Conservation (phyloP, 2,888 invertebrate genomes). For the Sphaeridia pumilis region DNA sequence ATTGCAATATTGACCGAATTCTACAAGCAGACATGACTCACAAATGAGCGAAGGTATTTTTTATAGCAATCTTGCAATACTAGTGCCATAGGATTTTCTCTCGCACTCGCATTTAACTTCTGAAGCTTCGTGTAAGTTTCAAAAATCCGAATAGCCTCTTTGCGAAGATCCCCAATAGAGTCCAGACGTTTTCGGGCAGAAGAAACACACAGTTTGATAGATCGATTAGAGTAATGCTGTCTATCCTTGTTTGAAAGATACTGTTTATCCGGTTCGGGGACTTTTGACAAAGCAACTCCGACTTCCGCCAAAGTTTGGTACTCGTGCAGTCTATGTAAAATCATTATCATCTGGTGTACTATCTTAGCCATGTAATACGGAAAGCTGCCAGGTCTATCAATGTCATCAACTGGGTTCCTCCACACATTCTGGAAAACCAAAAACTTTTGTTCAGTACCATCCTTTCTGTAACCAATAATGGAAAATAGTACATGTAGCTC, state of each 20-base stretch:
- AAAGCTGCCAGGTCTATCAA: constrained; percentile 83
- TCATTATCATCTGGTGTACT: constrained; percentile 65
- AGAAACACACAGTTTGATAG: constrained; percentile 59
- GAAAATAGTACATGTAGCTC: neutral
- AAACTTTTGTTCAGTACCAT: constrained; percentile 2
- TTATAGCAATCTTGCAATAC: constrained; percentile 52
- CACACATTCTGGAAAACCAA: constrained; percentile 59
- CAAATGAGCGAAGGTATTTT: constrained; percentile 49
- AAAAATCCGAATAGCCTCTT: constrained; percentile 29
- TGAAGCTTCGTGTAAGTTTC: constrained; percentile 32
- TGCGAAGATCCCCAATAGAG: constrained; percentile 21
- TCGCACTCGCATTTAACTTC: constrained; percentile 20
- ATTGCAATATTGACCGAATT: no score
- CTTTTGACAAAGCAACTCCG: constrained; percentile 61
- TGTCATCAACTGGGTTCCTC: constrained; percentile 79
- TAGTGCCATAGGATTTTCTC: constrained; percentile 27
- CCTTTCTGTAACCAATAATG: neutral
- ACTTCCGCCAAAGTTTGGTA: constrained; percentile 66
- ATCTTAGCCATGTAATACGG: constrained; percentile 82
- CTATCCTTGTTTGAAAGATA: constrained; percentile 77
- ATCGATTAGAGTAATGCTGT: constrained; percentile 65
- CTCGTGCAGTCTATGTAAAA: constrained; percentile 66
- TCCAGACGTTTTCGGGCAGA: constrained; percentile 39
- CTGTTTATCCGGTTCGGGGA: constrained; percentile 74
- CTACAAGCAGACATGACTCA: constrained; percentile 39